Base-by-base conservation (phyloP, 2,888 invertebrate genomes). In the Eretmocerus hayati region DNA sequence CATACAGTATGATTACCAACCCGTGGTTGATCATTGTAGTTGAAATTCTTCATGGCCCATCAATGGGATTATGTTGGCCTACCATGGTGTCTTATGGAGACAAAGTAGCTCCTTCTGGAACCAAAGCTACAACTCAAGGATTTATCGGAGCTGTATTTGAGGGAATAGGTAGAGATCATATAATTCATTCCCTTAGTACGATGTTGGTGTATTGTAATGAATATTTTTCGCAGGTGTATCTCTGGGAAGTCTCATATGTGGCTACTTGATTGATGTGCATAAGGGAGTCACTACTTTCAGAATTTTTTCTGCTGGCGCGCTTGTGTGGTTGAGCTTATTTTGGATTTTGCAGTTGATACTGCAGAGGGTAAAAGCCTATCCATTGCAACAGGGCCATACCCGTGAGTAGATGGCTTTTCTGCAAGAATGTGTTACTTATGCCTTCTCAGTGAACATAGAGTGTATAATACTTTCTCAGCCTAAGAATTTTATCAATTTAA, bases 21-120 rank as follows among this genome's bases (percentile, higher is more conserved):
- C 84, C 90, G 0, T 92, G 92, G 91, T 82, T 81, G 75, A 82
- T 87, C 39, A 74, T 95, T 50, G 84, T 90, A 0, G 81, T 94
- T 43, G 95, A 95, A 71, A 69, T 91, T 52, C 72, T 88, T 8
- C 91, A 94, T 71, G 92, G 94, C 1, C 74, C 93, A 19, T 90
- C 92, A 0, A 88, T 89, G 66, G 93, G 93, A 18, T 79, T 92
- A 65, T 88, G 88, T 62, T 92, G 88, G 69, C 83, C 90, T 0
- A 85, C 89, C 9, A 89, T 91, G 87, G 84, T 90, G 16, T 88
- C 90, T 0, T 92, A 90, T 70, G 90, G 90, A 0, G 87, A 84
- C 64, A 81, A 85, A 53, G 81, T 89, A 1, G 85, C 91, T 2
- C 89, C 90, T 2, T 79, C 84, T 0, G 91, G 90, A 9, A 87